Evolutionary conservation across 2,797 vertebrate genomes (phyloP).

Genomic region (Gymnoscopelus braueri): DNA sequence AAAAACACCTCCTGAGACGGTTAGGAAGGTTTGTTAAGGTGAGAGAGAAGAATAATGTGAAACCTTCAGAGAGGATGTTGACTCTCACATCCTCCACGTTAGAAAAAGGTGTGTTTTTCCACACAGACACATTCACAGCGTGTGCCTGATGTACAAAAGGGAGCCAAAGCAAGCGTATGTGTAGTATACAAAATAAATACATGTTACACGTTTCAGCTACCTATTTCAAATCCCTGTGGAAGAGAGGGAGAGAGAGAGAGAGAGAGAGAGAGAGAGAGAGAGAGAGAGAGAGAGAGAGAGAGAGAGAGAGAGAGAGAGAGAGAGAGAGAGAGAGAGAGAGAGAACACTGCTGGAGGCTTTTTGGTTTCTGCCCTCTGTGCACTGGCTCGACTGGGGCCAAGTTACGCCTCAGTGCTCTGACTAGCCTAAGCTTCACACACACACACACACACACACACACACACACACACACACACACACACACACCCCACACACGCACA

Average conservation of each 20-base stretch:
- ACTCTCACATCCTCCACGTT: too few relatives aligned
- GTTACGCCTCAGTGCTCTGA: slow-evolving; percentile 81
- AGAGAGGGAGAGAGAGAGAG: slow-evolving; percentile 49
- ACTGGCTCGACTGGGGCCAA: slow-evolving; percentile 84
- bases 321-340: slow-evolving; percentile 41
- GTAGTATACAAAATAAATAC: slow-evolving; percentile 71
- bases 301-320: slow-evolving; percentile 40
- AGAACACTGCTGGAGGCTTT: slow-evolving; percentile 82
- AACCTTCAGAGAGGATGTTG: too few relatives aligned
- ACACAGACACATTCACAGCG: too few relatives aligned
- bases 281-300: slow-evolving; percentile 19
- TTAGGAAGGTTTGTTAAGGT: too few relatives aligned
- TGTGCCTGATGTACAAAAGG: slow-evolving; percentile 15
- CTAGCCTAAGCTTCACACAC: slow-evolving; percentile 77
- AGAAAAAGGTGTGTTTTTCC: too few relatives aligned
- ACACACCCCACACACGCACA: slow-evolving; percentile 15
- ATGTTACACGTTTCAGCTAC: slow-evolving; percentile 72
- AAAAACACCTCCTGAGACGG: too few relatives aligned
- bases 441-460: slow-evolving; percentile 19
- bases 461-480: slow-evolving; percentile 40
- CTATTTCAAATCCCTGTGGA: slow-evolving; percentile 74
- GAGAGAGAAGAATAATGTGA: too few relatives aligned
- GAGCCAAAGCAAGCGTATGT: slow-evolving; percentile 39
- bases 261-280: slow-evolving; percentile 50
- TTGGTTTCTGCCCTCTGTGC: slow-evolving; percentile 81